Conservation (phyloP, 2,888 invertebrate species). For the Belgica antarctica region DNA sequence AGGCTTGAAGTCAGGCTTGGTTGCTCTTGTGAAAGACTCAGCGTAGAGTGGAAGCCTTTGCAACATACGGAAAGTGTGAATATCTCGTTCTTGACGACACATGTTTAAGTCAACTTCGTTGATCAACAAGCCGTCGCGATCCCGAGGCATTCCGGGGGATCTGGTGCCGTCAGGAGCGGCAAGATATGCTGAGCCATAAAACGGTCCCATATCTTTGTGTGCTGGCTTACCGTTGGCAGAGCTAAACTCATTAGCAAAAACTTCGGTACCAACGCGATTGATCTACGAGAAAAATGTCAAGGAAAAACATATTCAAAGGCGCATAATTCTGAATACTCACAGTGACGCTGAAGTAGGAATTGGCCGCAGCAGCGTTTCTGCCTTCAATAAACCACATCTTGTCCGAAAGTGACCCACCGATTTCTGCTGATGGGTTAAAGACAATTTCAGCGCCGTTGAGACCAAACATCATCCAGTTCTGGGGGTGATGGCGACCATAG, state of each 20-base stretch:
- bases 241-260: conserved; percentile 76
- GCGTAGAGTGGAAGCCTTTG: conserved; percentile 87
- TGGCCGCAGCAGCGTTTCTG: conserved; percentile 92
- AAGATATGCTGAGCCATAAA: conserved; percentile 94
- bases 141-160: conserved; percentile 78
- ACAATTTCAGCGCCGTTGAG: conserved; percentile 97
- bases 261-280: conserved; percentile 91
- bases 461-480: conserved; percentile 97
- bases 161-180: conserved; percentile 90
- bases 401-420: conserved; percentile 69
- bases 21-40: conserved; percentile 68
- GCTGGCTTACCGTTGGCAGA: conserved; percentile 78
- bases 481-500: conserved; percentile 74
- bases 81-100: conserved; percentile 88
- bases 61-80: conserved; percentile 95
- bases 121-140: conserved; percentile 79
- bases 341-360: conserved; percentile 91
- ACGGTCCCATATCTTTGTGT: conserved; percentile 80
- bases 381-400: conserved; percentile 91
- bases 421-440: conserved; percentile 96
- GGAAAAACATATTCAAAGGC: too few relatives aligned
- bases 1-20: conserved; percentile 71
- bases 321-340: conserved; percentile 48
- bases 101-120: conserved; percentile 89
- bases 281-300: conserved; percentile 53